Evolutionary conservation across 1,140 invertebrate species (phyloP), one percentile per base, ranked within the genome.

Genomic region (Trichogramma pretiosum): DNA sequence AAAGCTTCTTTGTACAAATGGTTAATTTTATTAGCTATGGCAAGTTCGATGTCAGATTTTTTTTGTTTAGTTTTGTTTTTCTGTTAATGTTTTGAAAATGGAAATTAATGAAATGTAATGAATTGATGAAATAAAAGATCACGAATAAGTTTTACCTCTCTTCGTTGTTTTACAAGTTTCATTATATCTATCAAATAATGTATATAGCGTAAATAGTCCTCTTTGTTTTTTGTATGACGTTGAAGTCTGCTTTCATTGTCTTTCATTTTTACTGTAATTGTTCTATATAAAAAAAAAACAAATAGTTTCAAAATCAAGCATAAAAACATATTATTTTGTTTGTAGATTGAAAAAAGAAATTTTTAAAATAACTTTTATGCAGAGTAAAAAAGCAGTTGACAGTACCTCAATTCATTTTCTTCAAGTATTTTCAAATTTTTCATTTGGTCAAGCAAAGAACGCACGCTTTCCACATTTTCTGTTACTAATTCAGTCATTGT

Each of bases 401-500:
- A 50, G 43, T 62, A 83, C 82, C 69, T 77, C 61, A 82, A 78
- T 76, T 87, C 84, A 49, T 74, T 71, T 53, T 73, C 73, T n/a
- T 73, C 71, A 56, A 84, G 86, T 28, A 87, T 64, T 56, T 78
- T 74, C 24, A 82, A 75, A 46, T 77, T 74, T 65, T 79, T 73
- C 79, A 86, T 82, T 56, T 82, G 77, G 63, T 85, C 81, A 50
- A 87, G 65, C 59, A 84, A 81, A 47, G 76, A 77, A 56, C 85
- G 75, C 78, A 82, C 82, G 56, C 79, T 76, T 66, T 87, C 83
- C 26, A 82, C 74, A 59, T 77, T 74, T 62, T 80, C 75, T 56
- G 85, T 80, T 13, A 85, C 83, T 65, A 79, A 77, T 69, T 87
- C 84, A 3, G 84, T 84, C 85, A 87, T 87, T 52, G 7, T 53